Percentiles rank a stretch among this genome's conserved stretches.
These are phyloP conservation scores for Pachycephala philippinensis DNA, from an alignment of 2,113 vertebrate species.

Conservation along the genomic window DNA sequence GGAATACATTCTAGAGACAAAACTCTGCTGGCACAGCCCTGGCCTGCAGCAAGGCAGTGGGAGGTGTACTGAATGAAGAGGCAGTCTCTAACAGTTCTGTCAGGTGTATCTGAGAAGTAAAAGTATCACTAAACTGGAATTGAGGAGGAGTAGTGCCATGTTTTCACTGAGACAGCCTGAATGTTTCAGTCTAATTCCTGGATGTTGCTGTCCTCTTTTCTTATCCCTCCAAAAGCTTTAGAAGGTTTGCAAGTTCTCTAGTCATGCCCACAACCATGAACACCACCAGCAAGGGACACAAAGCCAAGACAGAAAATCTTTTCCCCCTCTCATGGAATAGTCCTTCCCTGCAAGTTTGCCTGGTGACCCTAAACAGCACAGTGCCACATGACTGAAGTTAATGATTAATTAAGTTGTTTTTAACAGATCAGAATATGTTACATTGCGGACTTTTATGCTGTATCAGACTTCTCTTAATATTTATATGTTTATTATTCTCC, in stretches of 20 bases:
- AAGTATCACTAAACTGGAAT: not conserved
- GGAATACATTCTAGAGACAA: not conserved
- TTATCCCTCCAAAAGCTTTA: not conserved
- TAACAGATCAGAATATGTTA: not conserved
- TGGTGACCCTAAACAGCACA: not conserved
- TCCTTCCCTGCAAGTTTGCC: not conserved
- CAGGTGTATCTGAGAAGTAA: not conserved
- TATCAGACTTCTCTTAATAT: not conserved
- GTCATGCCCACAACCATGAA: accelerated
- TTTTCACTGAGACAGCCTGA: not conserved
- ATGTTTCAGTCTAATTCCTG: not conserved
- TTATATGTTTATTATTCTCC: not conserved
- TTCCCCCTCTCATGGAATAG: not conserved
- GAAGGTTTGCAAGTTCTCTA: not conserved
- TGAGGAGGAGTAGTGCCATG: not conserved
- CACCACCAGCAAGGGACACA: not conserved
- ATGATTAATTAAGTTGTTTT: not conserved
- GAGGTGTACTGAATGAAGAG: not conserved
- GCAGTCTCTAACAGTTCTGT: not conserved
- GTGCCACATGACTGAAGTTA: not conserved
- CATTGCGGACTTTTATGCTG: not conserved
- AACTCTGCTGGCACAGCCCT: not conserved
- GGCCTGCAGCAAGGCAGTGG: not conserved
- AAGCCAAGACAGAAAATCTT: not conserved
- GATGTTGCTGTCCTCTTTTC: not conserved